Percentiles rank a stretch among this genome's conserved stretches.
Evolutionary conservation across 2,113 vertebrate genomes (phyloP).

Genomic region (Rallus limicola): DNA sequence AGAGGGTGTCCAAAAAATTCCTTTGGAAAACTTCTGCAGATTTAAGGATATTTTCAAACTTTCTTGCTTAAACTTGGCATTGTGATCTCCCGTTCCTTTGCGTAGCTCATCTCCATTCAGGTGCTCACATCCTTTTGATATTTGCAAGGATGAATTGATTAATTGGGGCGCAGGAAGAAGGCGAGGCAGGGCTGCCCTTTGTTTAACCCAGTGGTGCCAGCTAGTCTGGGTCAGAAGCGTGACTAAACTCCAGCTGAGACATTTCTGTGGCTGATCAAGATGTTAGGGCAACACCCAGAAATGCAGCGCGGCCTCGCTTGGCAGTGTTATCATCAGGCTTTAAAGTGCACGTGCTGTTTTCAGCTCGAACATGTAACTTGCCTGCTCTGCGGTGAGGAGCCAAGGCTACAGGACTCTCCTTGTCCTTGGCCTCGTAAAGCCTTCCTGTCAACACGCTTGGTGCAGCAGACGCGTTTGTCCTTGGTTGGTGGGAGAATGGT

Average conservation of each 20-base stretch:
- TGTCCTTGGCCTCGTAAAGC: not conserved
- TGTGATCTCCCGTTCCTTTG: not conserved
- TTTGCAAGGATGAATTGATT: constrained; percentile 54
- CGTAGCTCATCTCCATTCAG: not conserved
- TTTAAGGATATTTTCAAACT: not conserved
- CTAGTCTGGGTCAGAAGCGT: constrained; percentile 68
- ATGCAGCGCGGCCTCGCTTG: constrained; percentile 32
- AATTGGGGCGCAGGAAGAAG: constrained; percentile 54
- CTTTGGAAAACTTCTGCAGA: not conserved
- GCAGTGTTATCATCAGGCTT: constrained; percentile 14
- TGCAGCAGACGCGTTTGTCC: fast-evolving
- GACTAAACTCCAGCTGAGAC: constrained; percentile 70
- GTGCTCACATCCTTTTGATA: constrained; percentile 42
- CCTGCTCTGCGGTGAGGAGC: not conserved
- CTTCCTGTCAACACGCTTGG: not conserved
- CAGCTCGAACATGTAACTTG: not conserved
- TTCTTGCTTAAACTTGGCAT: not conserved
- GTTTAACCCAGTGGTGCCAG: constrained; percentile 72
- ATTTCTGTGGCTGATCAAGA: constrained; percentile 67
- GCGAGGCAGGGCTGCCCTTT: constrained; percentile 63
- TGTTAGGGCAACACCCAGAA: constrained; percentile 63
- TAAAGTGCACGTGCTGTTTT: not conserved
- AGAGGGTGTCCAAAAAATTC: not conserved
- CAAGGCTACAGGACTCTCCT: not conserved
- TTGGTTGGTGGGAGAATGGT: not conserved